Evolutionary conservation across 2,888 invertebrate species (phyloP), one percentile per base, ranked within the genome.

Genomic region (Drepanosiphum platanoidis): DNA sequence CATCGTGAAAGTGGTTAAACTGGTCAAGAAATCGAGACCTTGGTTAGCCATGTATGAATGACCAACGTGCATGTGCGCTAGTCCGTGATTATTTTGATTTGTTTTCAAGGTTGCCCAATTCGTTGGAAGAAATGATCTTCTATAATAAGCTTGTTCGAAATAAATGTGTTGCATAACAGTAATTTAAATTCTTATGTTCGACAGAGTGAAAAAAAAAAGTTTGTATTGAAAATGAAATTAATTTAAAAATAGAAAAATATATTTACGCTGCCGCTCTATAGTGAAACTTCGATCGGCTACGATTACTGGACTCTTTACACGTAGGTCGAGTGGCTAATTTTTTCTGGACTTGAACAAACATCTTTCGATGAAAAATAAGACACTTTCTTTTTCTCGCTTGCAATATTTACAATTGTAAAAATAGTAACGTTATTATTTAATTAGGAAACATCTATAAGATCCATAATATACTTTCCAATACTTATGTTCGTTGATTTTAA

Each of bases 1-100:
- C 68, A 84, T 84, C 75, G 84, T 68, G 84, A 84, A 84, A 84
- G 84, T 84, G 68, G 84, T 84, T 84, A 77, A 84, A 84, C 84
- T 84, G 84, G 84, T 84, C 84, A 84, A 75, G 74, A 84, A 75
- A 84, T 84, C 58, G 68, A 84, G 84, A 84, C 84, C 84, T 84
- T 84, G 84, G 46, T 66, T 39, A 22, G 15, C 22, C 46, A 74
- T 83, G 18, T 83, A 72, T 75, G 46, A 83, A 66, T 74, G 46
- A 46, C 34, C 52, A 22, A 27, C 3, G 13, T 46, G 27, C 27
- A 42, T 39, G 36, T 70, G 30, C 13, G 22, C 27, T 22, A n/a
- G 58, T 13, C n/a, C 11, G 52, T 30, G 52, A 84, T 84, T 18
- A 34, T 77, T 84, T 75, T 58, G 77, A 77, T 84, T 68, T 34